phyloP scores from a whole-genome alignment of 2,888 invertebrate species.

The Drosophila multiciliata region DNA sequence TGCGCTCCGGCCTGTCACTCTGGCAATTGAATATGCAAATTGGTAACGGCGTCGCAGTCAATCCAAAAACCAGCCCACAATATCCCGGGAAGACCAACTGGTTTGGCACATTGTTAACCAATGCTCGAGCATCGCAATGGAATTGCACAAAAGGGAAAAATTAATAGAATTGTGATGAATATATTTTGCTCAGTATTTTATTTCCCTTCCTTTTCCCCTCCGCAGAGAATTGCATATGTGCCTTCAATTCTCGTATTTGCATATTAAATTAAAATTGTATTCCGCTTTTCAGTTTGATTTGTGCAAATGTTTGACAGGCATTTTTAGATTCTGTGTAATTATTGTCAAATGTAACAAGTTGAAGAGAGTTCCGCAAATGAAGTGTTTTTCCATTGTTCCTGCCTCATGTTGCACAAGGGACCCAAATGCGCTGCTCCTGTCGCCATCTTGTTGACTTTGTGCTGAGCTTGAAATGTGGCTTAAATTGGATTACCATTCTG shows the following conservation, averaged over 20 bases:
- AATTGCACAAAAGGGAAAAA: conserved; percentile 54
- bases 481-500: conserved; percentile 44
- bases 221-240: conserved; percentile 41
- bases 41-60: conserved; percentile 56
- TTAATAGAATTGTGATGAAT: conserved; percentile 73
- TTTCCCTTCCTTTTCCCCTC: background rate
- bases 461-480: conserved; percentile 41
- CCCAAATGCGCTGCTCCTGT: background rate
- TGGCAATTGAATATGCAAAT: conserved; percentile 74
- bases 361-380: conserved; percentile 43
- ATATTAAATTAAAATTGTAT: conserved; percentile 63
- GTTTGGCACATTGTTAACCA: conserved; percentile 40
- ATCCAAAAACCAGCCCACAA: conserved; percentile 34
- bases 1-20: conserved; percentile 56
- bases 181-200: conserved; percentile 45
- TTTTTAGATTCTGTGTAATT: conserved; percentile 63
- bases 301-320: conserved; percentile 59
- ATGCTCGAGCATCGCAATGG: conserved; percentile 31
- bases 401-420: conserved; percentile 22
- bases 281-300: conserved; percentile 55
- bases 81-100: conserved; percentile 1
- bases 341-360: conserved; percentile 53
- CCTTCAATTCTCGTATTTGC: conserved; percentile 54
- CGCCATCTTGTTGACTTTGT: conserved; percentile 47
- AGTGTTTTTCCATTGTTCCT: conserved; percentile 41